Evolutionary conservation across 2,797 vertebrate species (phyloP), one percentile per base, ranked within the genome.

Genomic region (Mormyrops attenuatus): DNA sequence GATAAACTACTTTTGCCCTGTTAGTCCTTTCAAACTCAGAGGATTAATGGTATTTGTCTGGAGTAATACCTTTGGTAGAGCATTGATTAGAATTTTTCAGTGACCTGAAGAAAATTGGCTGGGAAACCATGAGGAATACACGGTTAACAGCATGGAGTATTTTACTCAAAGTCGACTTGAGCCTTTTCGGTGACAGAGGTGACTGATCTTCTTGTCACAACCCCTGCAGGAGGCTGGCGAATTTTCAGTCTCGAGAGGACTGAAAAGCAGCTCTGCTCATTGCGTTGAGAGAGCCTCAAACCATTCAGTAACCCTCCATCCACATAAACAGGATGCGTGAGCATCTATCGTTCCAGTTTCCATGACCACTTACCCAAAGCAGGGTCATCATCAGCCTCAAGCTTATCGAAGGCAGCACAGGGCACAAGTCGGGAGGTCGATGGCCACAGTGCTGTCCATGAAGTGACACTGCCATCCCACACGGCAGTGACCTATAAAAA

Each of bases 21-120:
- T 50, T 47, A 47, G 44, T 50, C 80, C 44, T 4, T 44, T 47
- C 47, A 85, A 11, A 26, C 20, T 50, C 41, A 47, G 17, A 47
- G 80, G 80, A 85, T 41, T 85, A 50, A 85, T 85, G 80, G 47
- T 47, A 47, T 85, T 85, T 47, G 41, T 85, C 80, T 85, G 44
- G 20, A 50, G 47, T 49, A 85, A 22, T 47, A 50, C 47, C 85
- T 49, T 77, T 85, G 47, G 44, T 85, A 85, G 50, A 85, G 41
- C 80, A 85, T 85, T 85, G 44, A 85, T 49, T 47, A 11, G 44
- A 85, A 85, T 50, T 47, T 15, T 47, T 85, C n/a, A 47, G 41
- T 85, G 80, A 47, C 41, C 73, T 77, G 41, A 17, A 85, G 41
- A 44, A 85, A 50, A 85, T 26, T 77, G 73, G 15, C 17, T 38